Base-by-base conservation (phyloP, 2,888 invertebrate species). In the Drosophila incognita region DNA sequence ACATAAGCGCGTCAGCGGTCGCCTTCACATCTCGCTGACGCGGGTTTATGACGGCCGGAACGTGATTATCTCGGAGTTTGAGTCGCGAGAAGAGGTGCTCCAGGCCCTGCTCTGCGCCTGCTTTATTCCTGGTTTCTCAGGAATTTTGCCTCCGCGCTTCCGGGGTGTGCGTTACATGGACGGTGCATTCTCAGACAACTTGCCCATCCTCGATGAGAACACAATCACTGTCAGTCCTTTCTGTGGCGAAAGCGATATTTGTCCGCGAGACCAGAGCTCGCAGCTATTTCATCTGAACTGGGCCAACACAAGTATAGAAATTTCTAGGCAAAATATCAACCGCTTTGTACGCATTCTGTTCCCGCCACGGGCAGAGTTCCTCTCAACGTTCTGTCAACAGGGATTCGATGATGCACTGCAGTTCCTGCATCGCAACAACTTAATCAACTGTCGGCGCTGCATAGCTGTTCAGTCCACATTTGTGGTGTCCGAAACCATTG, bases 161-260 rank as follows among this genome's bases (percentile, higher is more conserved):
- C 96, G 96, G 87, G 98, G 98, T 29, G 95, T 96, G 46, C 94
- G 97, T n/a, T 99, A 98, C 93, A 97, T 99, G 95, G 99, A 99
- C 91, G 99, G 99, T 8, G 99, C 98, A 10, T 97, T 98, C 90
- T 98, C 98, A 64, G 97, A 99, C 92, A 99, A 99, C 94, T 94
- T 99, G 81, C 99, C 99, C 0, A 96, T 97, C 2, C 93, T 98
- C 56, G 98, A 99, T 92, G 97, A 98, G 92, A 97, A 98, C 92
- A 99, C 99, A 0, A 97, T 99, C 76, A 99, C 99, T 0, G 97
- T 99, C 29, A 98, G 98, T 87, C 99, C 99, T 0, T 99, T 99
- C 92, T 98, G 98, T 83, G 99, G 99, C 0, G 99, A 99, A 93
- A 97, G 97, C 91, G 99, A 99, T 92, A 99, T 99, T 84, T 99